Base-by-base conservation (phyloP, 1,140 invertebrate genomes). In the Leptopilina boulardi region DNA sequence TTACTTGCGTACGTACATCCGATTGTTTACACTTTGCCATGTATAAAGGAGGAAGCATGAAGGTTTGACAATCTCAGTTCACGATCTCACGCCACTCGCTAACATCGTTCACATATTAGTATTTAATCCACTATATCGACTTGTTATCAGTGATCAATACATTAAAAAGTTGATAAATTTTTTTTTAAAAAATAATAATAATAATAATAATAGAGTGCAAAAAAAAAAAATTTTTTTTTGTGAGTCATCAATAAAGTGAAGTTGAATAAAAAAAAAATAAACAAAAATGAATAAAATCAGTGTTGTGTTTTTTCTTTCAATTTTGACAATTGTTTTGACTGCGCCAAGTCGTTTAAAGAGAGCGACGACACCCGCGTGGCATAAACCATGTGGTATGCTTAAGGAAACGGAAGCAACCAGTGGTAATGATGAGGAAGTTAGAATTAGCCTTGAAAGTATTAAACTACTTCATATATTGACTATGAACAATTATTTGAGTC, bases 1-100 rank as follows among this genome's bases (percentile, higher is more conserved):
- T 77, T 83, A 82, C 82, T 77, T 85, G 83, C 86, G 83, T 86
- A 83, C 81, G 84, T 87, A n/a, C n/a, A 87, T 76, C 82, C 84
- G 84, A 88, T 88, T 91, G 89, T 90, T 91, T 91, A 90, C 87
- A 88, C 84, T 88, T 88, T 85, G 82, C 83, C 82, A 87, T 86
- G 82, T 89, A 91, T 91, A 91, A 90, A 90, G 84, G 84, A 86
- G 86, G 84, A 87, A 87, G 89, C 84, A 84, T 76, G 78, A 80
- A 84, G 83, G 85, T 90, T 89, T 89, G 88, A 89, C 87, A 89
- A 90, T 89, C 87, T 88, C 89, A 91, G 89, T 91, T 84, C 80
- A 73, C 81, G 71, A 86, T 85, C 81, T 80, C 79, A 77, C 78
- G 82, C 83, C 79, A 81, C 70, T 26, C 71, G 77, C 76, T 79